Percentiles rank a stretch among this genome's conserved stretches.
Evolutionary conservation across 2,113 vertebrate genomes (phyloP).

Genomic region (Anseranas semipalmata): DNA sequence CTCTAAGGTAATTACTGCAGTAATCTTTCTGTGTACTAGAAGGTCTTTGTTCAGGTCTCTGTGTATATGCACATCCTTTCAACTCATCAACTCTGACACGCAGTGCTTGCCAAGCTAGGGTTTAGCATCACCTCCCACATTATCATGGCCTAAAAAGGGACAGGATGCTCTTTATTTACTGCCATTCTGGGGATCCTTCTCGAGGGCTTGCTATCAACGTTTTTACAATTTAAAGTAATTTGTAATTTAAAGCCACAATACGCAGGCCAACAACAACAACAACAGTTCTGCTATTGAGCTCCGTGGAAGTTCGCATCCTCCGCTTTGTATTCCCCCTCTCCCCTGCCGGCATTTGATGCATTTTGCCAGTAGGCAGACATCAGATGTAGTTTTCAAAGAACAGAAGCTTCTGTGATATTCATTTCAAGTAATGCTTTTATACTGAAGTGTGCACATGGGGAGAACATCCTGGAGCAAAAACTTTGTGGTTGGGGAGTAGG

Average conservation of each 20-base stretch:
- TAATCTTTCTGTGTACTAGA: neutral
- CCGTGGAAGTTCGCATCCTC: slow-evolving; percentile 23
- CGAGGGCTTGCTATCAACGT: neutral
- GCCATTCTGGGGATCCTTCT: neutral
- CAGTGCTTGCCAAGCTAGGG: neutral
- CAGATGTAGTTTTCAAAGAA: slow-evolving; percentile 23
- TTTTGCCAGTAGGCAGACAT: slow-evolving; percentile 4
- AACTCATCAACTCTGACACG: neutral
- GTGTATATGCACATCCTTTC: neutral
- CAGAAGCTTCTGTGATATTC: neutral
- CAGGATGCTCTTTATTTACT: slow-evolving; percentile 48
- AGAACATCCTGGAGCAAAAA: neutral
- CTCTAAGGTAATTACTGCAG: neutral
- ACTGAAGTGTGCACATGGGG: neutral
- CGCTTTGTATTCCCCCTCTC: neutral
- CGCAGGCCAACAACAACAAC: neutral
- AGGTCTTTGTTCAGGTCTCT: slow-evolving; percentile 6
- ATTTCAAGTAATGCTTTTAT: neutral
- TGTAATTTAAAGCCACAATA: slow-evolving; percentile 38
- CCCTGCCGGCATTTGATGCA: neutral
- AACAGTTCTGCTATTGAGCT: neutral
- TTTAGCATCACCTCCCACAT: slow-evolving; percentile 3
- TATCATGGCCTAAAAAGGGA: neutral
- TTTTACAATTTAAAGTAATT: slow-evolving; percentile 45
- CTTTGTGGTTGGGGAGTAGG: neutral